phyloP scores from a whole-genome alignment of 2,888 invertebrate species.

The Abrostola tripartita region DNA sequence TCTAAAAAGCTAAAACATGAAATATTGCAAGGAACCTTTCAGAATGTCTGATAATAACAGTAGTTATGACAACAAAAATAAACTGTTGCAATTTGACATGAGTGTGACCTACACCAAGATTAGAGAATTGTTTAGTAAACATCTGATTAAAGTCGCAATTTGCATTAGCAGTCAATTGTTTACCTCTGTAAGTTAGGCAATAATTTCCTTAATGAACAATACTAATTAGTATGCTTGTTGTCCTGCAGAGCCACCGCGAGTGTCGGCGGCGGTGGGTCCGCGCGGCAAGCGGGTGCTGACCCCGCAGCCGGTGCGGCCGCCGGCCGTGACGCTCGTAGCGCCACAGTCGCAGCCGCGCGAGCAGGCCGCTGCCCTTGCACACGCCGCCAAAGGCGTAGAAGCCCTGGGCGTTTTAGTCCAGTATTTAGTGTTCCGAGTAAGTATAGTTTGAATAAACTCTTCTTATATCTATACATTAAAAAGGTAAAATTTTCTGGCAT shows the following conservation, averaged over 20 bases:
- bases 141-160: too few relatives aligned
- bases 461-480: background rate
- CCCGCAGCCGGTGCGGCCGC: conserved; percentile 75
- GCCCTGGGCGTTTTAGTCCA: conserved; percentile 95
- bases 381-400: conserved; percentile 91
- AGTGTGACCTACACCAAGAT: too few relatives aligned
- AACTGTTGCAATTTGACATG: too few relatives aligned
- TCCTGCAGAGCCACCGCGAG: conserved; percentile 80
- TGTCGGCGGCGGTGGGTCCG: conserved; percentile 76
- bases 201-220: background rate
- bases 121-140: too few relatives aligned
- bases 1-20: too few relatives aligned
- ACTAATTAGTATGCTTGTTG: conserved; percentile 25
- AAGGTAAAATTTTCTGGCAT: background rate
- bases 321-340: conserved; percentile 62
- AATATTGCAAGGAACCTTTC: too few relatives aligned
- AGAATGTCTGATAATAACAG: too few relatives aligned
- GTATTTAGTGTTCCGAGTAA: conserved; percentile 93
- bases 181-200: background rate
- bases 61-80: too few relatives aligned
- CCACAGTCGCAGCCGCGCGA: conserved; percentile 65
- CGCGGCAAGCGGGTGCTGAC: conserved; percentile 83
- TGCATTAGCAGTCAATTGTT: too few relatives aligned
- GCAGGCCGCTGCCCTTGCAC: conserved; percentile 81
- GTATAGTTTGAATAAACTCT: conserved; percentile 63